Evolutionary conservation across 1,140 invertebrate genomes (phyloP), one percentile per base, ranked within the genome.

Genomic region (Trialeurodes vaporariorum): DNA sequence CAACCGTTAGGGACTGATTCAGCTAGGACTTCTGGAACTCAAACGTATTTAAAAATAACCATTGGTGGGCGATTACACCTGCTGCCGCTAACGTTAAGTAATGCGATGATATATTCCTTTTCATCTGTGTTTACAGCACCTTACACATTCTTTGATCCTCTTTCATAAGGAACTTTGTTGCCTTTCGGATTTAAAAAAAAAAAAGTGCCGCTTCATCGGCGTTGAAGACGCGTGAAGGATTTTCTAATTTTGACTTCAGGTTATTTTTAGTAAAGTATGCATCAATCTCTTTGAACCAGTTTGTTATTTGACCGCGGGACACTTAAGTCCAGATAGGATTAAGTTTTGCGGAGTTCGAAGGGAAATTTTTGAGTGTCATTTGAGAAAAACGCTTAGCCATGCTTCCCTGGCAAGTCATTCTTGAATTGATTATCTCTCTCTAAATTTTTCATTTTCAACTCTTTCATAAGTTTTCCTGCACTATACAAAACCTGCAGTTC

Each of bases 301-400:
- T 65, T 70, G 68, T 70, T 21, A 78, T 74, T 68, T 74, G 67
- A 58, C 68, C 63, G 67, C 74, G 70, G 21, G 69, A 67, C 2
- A 76, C 71, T 25, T 59, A 66, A 12, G 75, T 67, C 73, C 71
- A 21, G 70, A 65, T 11, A 66, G 61, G 5, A 71, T 76, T 25
- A 76, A 71, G 61, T 69, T 71, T 71, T 77, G 72, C n/a, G 71
- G 9, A 40, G 66, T 70, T 65, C 75, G 66, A 13, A 40, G 24
- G 22, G 67, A 62, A 17, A 78, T 66, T 63, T 70, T 61, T 27
- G 72, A 71, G 69, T 78, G 72, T 26, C 72, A 25, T 40, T 69
- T 73, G 60, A 77, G 49, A 72, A 77, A 77, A 2, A 65, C 67
- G 66, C 76, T 73, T 66, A 72, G 75, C 77, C 76, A 79, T 70